These are phyloP conservation scores for Ctenomys sociabilis DNA, from an alignment of 2,113 vertebrate species.

Conservation along the genomic window DNA sequence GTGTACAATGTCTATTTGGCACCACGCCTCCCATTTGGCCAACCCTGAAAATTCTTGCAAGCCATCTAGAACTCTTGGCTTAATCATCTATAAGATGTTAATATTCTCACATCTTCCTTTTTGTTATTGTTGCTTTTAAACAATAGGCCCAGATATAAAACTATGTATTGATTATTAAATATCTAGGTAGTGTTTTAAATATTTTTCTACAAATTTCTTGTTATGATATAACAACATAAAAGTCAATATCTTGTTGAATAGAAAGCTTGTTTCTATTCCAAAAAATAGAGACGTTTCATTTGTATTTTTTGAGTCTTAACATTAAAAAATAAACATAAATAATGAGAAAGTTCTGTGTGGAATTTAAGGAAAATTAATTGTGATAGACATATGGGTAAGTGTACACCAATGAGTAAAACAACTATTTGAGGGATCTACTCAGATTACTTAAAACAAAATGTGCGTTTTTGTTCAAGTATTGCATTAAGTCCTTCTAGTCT, in stretches of 20 bases:
- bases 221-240: constrained; percentile 19
- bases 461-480: background rate
- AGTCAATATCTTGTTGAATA: background rate
- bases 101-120: background rate
- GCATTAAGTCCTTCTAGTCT: background rate
- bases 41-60: background rate
- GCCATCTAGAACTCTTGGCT: background rate
- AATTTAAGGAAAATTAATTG: background rate
- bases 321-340: constrained; percentile 51
- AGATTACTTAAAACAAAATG: constrained; percentile 29
- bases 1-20: background rate
- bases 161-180: background rate
- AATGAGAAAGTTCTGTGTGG: background rate
- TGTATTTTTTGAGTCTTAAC: background rate
- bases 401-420: background rate
- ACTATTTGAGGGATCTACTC: background rate
- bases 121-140: constrained; percentile 1
- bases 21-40: background rate
- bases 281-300: constrained; percentile 55
- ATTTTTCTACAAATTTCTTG: constrained; percentile 4
- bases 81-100: background rate
- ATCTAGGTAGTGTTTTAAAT: constrained; percentile 18
- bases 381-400: background rate
- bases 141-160: constrained; percentile 29
- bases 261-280: background rate